phyloP scores from a whole-genome alignment of 2,113 vertebrate species.

The Neogobius melanostomus region DNA sequence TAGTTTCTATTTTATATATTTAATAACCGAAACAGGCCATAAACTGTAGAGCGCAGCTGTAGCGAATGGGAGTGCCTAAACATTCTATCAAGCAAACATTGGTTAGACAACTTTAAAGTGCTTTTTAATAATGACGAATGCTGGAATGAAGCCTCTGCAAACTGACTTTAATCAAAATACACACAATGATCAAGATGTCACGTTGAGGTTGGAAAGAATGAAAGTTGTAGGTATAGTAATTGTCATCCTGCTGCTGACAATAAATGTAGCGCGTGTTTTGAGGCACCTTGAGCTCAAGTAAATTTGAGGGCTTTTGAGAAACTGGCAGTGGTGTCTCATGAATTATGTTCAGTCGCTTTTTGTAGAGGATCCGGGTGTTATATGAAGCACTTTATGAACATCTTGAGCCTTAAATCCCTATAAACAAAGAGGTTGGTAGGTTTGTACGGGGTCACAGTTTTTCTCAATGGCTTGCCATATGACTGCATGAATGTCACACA shows the following conservation, averaged over 20 bases:
- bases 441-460: constrained; percentile 2
- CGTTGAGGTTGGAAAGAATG: constrained; percentile 42
- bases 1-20: constrained; percentile 37
- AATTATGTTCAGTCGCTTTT: constrained; percentile 31
- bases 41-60: constrained; percentile 42
- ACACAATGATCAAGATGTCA: constrained; percentile 46
- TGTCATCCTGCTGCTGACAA: constrained; percentile 26
- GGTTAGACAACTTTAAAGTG: constrained; percentile 53
- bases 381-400: constrained; percentile 73
- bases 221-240: constrained; percentile 36
- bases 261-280: constrained; percentile 46
- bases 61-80: constrained; percentile 62
- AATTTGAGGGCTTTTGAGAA: constrained; percentile 39
- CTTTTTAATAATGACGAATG: constrained; percentile 36
- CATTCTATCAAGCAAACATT: constrained; percentile 37
- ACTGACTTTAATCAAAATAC: constrained; percentile 36
- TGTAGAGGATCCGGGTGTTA: constrained; percentile 49
- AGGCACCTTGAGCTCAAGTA: constrained; percentile 28
- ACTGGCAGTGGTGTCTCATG: constrained; percentile 53
- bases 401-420: constrained; percentile 71
- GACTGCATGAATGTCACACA: background rate
- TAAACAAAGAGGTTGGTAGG: constrained; percentile 25
- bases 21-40: constrained; percentile 32
- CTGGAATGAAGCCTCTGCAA: constrained; percentile 42
- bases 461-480: constrained; percentile 8